phyloP scores from a whole-genome alignment of 2,113 vertebrate genomes.

The Maylandia zebra region DNA sequence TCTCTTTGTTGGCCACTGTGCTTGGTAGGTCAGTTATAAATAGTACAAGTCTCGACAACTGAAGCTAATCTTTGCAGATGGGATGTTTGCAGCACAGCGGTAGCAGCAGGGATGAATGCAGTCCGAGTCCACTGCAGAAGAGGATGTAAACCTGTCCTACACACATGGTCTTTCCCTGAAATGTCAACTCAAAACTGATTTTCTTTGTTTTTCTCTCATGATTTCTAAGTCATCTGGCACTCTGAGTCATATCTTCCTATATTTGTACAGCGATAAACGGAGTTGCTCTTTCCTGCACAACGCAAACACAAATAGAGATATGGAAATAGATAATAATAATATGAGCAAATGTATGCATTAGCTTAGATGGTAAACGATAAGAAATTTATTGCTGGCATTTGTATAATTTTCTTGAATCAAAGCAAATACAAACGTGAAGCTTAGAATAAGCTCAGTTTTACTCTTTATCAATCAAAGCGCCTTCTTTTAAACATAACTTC shows the following conservation, averaged over 20 bases:
- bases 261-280: background rate
- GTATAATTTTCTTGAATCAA: background rate
- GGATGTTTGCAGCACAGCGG: conserved; percentile 28
- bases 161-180: background rate
- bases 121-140: background rate
- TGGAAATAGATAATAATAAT: background rate
- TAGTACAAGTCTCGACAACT: conserved; percentile 53
- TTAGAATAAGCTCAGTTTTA: background rate
- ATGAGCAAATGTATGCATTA: background rate
- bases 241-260: conserved; percentile 17
- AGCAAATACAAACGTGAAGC: background rate
- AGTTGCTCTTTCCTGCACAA: conserved; percentile 40
- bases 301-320: background rate
- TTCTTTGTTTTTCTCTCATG: background rate
- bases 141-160: background rate
- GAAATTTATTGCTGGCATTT: rapidly evolving
- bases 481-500: background rate
- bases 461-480: background rate
- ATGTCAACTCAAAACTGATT: conserved; percentile 9
- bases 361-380: background rate
- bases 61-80: conserved; percentile 67
- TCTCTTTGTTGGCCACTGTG: conserved; percentile 27
- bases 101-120: conserved; percentile 25
- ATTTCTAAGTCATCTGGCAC: conserved; percentile 8
- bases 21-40: conserved; percentile 71